Percentiles rank a stretch among this genome's conserved stretches.
Conservation (phyloP, 2,797 vertebrate species). For the Microctenopoma steveboyesi region DNA sequence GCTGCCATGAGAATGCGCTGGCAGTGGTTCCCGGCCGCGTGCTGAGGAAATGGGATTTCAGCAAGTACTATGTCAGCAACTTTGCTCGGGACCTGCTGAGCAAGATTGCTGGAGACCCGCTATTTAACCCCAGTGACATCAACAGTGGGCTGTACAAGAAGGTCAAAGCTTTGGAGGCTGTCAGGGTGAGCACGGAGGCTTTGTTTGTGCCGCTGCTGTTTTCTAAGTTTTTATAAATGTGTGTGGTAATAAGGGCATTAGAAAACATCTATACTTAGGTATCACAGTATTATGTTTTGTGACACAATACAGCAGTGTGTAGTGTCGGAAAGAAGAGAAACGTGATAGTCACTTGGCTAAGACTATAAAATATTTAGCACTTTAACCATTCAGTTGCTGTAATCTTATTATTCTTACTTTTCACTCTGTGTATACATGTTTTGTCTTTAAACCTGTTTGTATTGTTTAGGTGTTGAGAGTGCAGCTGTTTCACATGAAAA, state of each 20-base stretch:
- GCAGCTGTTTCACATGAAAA: conserved; percentile 97
- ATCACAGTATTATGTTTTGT: too few relatives aligned
- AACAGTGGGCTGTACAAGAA: conserved; percentile 93
- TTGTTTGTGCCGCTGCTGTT: too few relatives aligned
- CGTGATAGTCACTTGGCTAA: not conserved
- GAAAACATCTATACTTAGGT: too few relatives aligned
- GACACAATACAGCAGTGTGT: too few relatives aligned
- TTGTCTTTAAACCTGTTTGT: not conserved
- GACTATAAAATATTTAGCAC: not conserved
- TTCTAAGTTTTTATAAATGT: too few relatives aligned
- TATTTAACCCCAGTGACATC: conserved; percentile 95
- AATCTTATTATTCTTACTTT: not conserved
- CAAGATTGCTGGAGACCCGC: conserved; percentile 95
- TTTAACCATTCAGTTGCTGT: conserved; percentile 1
- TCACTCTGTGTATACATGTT: too few relatives aligned
- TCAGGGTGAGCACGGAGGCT: conserved; percentile 83
- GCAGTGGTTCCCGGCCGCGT: conserved; percentile 90
- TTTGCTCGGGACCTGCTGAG: conserved; percentile 94
- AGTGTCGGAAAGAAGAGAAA: not conserved
- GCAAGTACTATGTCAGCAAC: conserved; percentile 96
- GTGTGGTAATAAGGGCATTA: too few relatives aligned
- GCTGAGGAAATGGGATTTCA: conserved; percentile 96
- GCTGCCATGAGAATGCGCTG: conserved; percentile 96
- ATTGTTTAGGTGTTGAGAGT: conserved; percentile 88
- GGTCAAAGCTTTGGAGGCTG: conserved; percentile 90